Conservation (phyloP, 2,888 invertebrate genomes). For the Andrena marginata region DNA sequence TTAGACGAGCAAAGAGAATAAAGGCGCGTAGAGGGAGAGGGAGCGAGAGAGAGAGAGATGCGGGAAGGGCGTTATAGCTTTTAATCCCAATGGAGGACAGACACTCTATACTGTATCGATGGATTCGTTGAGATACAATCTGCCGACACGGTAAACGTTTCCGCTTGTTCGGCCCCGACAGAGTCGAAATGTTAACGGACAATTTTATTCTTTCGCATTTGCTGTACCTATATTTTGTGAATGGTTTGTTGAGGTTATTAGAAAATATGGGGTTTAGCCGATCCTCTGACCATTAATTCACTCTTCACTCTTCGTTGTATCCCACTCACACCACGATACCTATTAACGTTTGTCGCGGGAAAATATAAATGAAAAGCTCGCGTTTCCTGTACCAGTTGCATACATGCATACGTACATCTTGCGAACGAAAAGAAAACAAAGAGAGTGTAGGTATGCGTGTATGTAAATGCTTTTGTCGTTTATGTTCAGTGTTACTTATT, state of each 20-base stretch:
- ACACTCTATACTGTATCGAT: conserved; percentile 34
- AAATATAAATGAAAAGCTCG: too few relatives aligned
- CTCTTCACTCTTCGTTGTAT: too few relatives aligned
- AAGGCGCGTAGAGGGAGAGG: neutral
- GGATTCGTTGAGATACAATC: conserved; percentile 35
- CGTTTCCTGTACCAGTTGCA: neutral
- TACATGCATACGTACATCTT: neutral
- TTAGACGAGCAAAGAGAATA: conserved; percentile 19
- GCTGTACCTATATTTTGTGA: neutral
- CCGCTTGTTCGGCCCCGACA: conserved; percentile 9
- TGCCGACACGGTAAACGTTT: conserved; percentile 41
- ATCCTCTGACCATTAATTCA: too few relatives aligned
- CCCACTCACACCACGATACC: too few relatives aligned
- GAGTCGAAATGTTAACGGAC: conserved; percentile 8
- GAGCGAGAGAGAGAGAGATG: conserved; percentile 8
- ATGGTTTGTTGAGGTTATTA: neutral
- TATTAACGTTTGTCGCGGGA: too few relatives aligned
- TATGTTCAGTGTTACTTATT: neutral
- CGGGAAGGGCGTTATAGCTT: conserved; percentile 32
- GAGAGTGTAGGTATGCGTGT: too few relatives aligned
- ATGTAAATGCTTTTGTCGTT: neutral
- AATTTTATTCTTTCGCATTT: neutral
- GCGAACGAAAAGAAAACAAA: too few relatives aligned
- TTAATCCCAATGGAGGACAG: conserved; percentile 46
- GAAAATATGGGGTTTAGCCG: neutral